These are phyloP conservation scores for Gymnothorax javanicus DNA, from an alignment of 2,797 vertebrate species.

Conservation along the genomic window DNA sequence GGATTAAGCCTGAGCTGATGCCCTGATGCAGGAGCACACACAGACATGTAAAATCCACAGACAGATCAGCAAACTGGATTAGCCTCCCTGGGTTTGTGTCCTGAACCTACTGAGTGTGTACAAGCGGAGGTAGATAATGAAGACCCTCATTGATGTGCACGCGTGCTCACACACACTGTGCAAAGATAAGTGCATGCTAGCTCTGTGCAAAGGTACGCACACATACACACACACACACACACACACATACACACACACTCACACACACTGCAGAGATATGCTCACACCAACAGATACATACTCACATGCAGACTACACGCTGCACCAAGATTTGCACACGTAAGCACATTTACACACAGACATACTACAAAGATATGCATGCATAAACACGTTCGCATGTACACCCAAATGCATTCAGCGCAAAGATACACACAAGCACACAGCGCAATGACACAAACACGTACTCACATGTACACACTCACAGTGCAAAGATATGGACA, in stretches of 20 bases:
- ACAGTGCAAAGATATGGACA: no score
- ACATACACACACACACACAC: no score
- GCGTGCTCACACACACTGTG: no score
- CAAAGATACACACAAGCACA: not conserved
- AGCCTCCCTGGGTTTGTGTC: constrained; percentile 34
- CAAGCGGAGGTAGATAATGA: constrained; percentile 7
- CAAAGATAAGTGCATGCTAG: no score
- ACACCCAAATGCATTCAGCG: no score
- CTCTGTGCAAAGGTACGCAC: not conserved
- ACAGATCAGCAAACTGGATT: constrained; percentile 55
- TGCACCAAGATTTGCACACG: no score
- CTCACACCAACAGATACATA: no score
- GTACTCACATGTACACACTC: not conserved
- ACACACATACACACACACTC: not conserved
- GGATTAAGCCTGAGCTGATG: constrained; percentile 41
- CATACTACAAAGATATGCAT: not conserved
- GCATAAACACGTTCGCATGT: not conserved
- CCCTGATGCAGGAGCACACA: constrained; percentile 37
- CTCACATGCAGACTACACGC: no score
- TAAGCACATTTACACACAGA: no score
- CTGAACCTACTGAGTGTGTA: constrained; percentile 1
- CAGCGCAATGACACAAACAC: not conserved
- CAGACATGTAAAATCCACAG: constrained; percentile 31
- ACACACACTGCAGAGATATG: not conserved
- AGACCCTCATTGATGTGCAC: no score